phyloP scores from a whole-genome alignment of 2,888 invertebrate species.

The Idaea straminata region DNA sequence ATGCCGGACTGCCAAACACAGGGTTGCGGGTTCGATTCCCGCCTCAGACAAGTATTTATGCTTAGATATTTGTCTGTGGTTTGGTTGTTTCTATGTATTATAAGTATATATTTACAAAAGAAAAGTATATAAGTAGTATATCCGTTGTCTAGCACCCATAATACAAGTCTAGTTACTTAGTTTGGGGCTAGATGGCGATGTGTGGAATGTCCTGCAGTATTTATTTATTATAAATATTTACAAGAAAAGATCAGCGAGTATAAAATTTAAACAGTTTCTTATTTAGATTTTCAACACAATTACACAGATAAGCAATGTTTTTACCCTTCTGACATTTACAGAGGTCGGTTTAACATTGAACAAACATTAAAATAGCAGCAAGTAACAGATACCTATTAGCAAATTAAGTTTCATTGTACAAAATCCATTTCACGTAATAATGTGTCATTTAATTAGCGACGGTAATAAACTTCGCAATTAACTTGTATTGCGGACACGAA shows the following conservation, averaged over 20 bases:
- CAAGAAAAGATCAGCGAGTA: background rate
- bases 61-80: too few relatives aligned
- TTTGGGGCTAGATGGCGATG: too few relatives aligned
- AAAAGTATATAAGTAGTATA: too few relatives aligned
- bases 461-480: slow-evolving; percentile 19
- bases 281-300: background rate
- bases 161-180: too few relatives aligned
- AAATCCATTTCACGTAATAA: slow-evolving; percentile 13
- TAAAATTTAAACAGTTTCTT: background rate
- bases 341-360: background rate
- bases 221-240: background rate
- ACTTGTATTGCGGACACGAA: slow-evolving; percentile 10
- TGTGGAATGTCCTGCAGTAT: too few relatives aligned
- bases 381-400: background rate
- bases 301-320: background rate
- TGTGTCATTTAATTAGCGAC: slow-evolving; percentile 18
- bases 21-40: too few relatives aligned
- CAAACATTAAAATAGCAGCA: slow-evolving; percentile 1
- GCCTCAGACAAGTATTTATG: too few relatives aligned
- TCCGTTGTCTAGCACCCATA: too few relatives aligned
- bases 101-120: too few relatives aligned
- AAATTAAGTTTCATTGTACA: background rate
- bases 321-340: background rate
- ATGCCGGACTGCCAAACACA: too few relatives aligned
- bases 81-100: too few relatives aligned